phyloP scores from a whole-genome alignment of 64 coral and sea anemone genomes.

The Platygyra sinensis region DNA sequence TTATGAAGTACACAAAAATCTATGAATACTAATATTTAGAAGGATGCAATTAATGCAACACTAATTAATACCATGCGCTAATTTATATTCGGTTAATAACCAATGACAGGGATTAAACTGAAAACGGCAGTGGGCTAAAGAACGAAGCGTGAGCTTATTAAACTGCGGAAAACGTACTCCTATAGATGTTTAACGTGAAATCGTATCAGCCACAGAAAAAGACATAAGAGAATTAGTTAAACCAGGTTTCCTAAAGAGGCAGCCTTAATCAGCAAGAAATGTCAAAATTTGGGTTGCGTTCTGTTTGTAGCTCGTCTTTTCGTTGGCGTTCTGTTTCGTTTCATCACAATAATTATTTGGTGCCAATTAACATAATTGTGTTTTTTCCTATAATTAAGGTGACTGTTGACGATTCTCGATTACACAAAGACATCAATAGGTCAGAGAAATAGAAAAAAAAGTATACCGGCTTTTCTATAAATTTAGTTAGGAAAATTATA shows the following conservation, averaged over 20 bases:
- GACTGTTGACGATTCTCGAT: background rate
- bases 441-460: background rate
- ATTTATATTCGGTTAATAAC: background rate
- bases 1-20: background rate
- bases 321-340: background rate
- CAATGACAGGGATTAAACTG: background rate
- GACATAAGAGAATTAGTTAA: background rate
- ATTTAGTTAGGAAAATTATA: background rate
- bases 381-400: background rate
- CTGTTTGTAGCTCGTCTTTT: background rate
- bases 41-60: background rate
- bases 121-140: background rate
- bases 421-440: background rate
- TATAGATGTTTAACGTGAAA: too few relatives aligned
- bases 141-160: background rate
- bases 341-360: background rate
- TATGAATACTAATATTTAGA: background rate
- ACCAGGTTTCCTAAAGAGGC: background rate
- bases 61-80: background rate
- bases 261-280: background rate
- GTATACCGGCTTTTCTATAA: background rate
- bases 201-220: background rate
- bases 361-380: background rate
- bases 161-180: background rate
- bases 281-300: too few relatives aligned